Conservation (phyloP, 2,113 vertebrate genomes). For the Greenwoodochromis staneri region DNA sequence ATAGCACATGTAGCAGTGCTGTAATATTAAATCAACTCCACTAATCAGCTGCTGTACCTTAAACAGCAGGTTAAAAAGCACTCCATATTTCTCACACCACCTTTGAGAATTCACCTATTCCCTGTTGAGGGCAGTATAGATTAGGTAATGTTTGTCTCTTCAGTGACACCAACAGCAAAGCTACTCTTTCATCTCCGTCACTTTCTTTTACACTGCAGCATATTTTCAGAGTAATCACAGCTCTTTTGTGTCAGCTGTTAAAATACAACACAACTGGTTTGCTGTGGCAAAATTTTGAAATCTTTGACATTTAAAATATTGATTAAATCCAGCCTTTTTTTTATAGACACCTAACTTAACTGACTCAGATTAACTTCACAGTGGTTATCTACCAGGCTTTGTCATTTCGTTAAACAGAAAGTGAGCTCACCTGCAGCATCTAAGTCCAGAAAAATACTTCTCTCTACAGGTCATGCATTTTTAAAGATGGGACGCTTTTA, state of each 20-base stretch:
- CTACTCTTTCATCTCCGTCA: background rate
- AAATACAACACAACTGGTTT: background rate
- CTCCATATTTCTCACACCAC: background rate
- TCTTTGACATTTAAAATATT: background rate
- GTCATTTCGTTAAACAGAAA: background rate
- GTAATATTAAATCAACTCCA: background rate
- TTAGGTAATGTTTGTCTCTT: background rate
- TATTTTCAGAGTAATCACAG: background rate
- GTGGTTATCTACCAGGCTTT: background rate
- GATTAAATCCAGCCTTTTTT: background rate
- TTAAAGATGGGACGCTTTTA: background rate
- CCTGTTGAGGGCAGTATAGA: conserved; percentile 36
- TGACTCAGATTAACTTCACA: background rate
- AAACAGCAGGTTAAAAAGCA: background rate
- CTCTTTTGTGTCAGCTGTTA: background rate
- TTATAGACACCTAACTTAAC: background rate
- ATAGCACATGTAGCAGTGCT: background rate
- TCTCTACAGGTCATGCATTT: background rate
- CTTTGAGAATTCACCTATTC: background rate
- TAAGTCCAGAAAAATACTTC: background rate
- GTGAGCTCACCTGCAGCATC: background rate
- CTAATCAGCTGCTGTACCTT: background rate
- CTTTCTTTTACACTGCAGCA: background rate
- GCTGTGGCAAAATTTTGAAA: background rate
- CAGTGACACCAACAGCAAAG: background rate